Percentiles rank a stretch among this genome's conserved stretches.
Evolutionary conservation across 2,797 vertebrate species (phyloP).

Genomic region (Aeoliscus strigatus): DNA sequence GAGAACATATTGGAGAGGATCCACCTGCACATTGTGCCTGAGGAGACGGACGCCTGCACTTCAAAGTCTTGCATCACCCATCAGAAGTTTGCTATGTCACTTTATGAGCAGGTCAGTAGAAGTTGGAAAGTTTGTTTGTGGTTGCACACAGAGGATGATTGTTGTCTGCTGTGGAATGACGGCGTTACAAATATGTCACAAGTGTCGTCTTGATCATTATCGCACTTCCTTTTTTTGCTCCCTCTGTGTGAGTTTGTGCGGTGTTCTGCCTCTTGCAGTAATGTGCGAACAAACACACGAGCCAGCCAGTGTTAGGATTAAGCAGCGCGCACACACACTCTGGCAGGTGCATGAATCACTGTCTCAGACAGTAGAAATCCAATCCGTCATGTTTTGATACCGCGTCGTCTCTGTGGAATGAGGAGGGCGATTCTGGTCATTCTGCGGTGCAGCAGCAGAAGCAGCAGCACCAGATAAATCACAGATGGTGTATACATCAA

Average conservation of each 20-base stretch:
- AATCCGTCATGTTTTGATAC: conserved; percentile 61
- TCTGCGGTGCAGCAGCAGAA: conserved; percentile 27
- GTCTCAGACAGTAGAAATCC: conserved; percentile 45
- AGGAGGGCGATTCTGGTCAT: conserved; percentile 39
- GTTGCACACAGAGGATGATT: too few relatives aligned
- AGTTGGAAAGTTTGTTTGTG: too few relatives aligned
- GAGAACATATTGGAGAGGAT: conserved; percentile 95
- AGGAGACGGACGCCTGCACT: conserved; percentile 85
- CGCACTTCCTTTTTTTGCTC: too few relatives aligned
- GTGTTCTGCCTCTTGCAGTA: too few relatives aligned
- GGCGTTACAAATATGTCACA: too few relatives aligned
- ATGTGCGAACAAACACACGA: conserved; percentile 2
- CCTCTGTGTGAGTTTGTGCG: too few relatives aligned
- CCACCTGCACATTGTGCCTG: conserved; percentile 92
- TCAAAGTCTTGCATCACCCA: conserved; percentile 96
- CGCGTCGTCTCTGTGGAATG: conserved; percentile 43
- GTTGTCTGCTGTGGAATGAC: too few relatives aligned
- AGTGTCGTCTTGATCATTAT: too few relatives aligned
- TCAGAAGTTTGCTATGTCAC: conserved; percentile 98
- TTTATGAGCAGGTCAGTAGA: conserved; percentile 92
- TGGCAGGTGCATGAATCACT: conserved; percentile 55
- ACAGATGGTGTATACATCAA: conserved; percentile 38
- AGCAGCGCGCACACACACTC: conserved; percentile 7
- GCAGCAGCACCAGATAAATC: conserved; percentile 40
- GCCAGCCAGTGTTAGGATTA: too few relatives aligned